A percentile compares a stretch with the other conserved stretches of the same genome.
These are phyloP conservation scores for Furcula furcula DNA, from an alignment of 2,888 invertebrate genomes.

Conservation along the genomic window DNA sequence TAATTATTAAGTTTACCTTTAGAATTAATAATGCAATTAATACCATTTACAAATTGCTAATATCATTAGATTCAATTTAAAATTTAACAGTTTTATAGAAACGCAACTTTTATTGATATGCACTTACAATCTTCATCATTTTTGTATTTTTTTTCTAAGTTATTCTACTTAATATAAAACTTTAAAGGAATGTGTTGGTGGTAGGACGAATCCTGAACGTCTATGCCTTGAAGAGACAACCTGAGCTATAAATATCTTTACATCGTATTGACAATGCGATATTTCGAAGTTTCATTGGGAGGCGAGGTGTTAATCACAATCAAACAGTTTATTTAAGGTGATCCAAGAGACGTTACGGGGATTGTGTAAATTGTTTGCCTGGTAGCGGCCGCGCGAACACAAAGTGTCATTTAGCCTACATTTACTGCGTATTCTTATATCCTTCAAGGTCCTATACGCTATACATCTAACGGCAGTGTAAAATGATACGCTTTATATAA, in stretches of 20 bases:
- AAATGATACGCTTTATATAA: too few relatives aligned
- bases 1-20: background rate
- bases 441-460: constrained; percentile 11
- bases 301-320: constrained; percentile 76
- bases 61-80: too few relatives aligned
- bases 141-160: constrained; percentile 25
- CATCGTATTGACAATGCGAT: constrained; percentile 64
- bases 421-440: constrained; percentile 16
- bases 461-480: background rate
- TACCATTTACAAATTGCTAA: too few relatives aligned
- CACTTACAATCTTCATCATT: constrained; percentile 76
- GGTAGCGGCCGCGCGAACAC: constrained; percentile 23
- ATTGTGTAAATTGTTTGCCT: constrained; percentile 70
- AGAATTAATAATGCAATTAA: background rate
- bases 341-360: constrained; percentile 69
- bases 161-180: constrained; percentile 10
- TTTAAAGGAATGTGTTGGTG: constrained; percentile 45
- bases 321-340: constrained; percentile 75
- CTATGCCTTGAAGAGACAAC: constrained; percentile 52
- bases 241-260: constrained; percentile 70
- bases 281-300: constrained; percentile 72
- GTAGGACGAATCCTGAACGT: constrained; percentile 59
- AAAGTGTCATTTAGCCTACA: constrained; percentile 54
- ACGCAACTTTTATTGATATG: background rate
- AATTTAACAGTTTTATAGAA: background rate